These are phyloP conservation scores for Agrochola lota DNA, from an alignment of 2,888 invertebrate genomes.

Conservation along the genomic window DNA sequence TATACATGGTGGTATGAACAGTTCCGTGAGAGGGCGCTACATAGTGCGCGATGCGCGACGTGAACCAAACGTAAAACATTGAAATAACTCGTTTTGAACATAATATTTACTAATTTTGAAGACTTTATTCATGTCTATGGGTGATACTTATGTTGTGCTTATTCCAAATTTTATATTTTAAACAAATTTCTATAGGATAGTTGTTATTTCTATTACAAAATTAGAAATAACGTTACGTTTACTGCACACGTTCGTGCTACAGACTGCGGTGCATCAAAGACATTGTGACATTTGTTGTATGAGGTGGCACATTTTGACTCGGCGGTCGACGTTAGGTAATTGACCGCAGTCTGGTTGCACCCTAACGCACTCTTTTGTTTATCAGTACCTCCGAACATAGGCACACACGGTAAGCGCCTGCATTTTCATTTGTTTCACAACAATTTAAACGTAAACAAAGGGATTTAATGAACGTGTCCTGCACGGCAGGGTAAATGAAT, in stretches of 20 bases:
- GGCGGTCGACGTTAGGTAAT: background rate
- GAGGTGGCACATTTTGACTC: background rate
- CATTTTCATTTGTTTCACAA: constrained; percentile 2
- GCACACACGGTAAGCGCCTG: background rate
- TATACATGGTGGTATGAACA: no score
- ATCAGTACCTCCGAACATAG: background rate
- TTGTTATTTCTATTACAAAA: background rate
- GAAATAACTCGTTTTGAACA: no score
- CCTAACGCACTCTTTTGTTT: background rate
- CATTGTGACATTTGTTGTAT: no score
- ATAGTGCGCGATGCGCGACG: no score
- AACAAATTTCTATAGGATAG: no score
- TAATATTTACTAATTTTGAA: no score
- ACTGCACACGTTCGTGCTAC: background rate
- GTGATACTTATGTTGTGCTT: no score
- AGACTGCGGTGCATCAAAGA: background rate
- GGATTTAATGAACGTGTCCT: background rate
- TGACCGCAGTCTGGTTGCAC: background rate
- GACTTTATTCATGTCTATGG: no score
- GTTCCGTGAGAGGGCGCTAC: no score
- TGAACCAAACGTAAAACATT: no score
- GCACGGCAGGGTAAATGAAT: background rate
- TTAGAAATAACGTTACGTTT: background rate
- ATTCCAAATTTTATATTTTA: no score
- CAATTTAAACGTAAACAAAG: background rate